Percentiles rank a stretch among this genome's conserved stretches.
These are phyloP conservation scores for Euphydryas editha DNA, from an alignment of 2,888 invertebrate genomes.

Conservation along the genomic window DNA sequence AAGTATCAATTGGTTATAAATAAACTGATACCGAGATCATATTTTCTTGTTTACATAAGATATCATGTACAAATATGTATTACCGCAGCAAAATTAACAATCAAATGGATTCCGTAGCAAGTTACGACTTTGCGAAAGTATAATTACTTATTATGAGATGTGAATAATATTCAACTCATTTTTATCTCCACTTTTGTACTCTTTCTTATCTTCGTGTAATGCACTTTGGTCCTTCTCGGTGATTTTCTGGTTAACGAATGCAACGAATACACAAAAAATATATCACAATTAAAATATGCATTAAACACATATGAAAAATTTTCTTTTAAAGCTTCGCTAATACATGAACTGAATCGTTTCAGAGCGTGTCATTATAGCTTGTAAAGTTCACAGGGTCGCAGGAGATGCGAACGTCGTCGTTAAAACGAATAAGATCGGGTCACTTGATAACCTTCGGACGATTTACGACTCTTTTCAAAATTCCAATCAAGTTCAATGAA, in stretches of 20 bases:
- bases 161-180: too few species aligned
- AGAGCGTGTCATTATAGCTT: slow-evolving; percentile 27
- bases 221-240: too few species aligned
- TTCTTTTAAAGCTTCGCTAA: slow-evolving; percentile 21
- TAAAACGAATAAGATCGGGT: slow-evolving; percentile 67
- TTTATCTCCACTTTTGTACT: too few species aligned
- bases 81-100: background rate
- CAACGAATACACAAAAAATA: too few species aligned
- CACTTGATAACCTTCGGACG: slow-evolving; percentile 59
- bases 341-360: slow-evolving; percentile 23
- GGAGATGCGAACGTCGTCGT: slow-evolving; percentile 44
- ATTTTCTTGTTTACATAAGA: background rate
- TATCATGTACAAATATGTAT: background rate
- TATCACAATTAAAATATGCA: too few species aligned
- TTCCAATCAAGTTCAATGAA: slow-evolving; percentile 24
- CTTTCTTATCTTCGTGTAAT: too few species aligned
- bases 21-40: background rate
- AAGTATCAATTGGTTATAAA: background rate
- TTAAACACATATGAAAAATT: background rate
- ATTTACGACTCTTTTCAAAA: slow-evolving; percentile 28
- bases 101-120: too few species aligned
- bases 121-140: too few species aligned
- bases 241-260: too few species aligned
- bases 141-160: too few species aligned
- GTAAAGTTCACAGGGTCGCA: slow-evolving; percentile 51